A percentile compares a stretch with the other conserved stretches of the same genome.
Conservation (phyloP, 2,797 vertebrate genomes). For the Moxostoma hubbsi region DNA sequence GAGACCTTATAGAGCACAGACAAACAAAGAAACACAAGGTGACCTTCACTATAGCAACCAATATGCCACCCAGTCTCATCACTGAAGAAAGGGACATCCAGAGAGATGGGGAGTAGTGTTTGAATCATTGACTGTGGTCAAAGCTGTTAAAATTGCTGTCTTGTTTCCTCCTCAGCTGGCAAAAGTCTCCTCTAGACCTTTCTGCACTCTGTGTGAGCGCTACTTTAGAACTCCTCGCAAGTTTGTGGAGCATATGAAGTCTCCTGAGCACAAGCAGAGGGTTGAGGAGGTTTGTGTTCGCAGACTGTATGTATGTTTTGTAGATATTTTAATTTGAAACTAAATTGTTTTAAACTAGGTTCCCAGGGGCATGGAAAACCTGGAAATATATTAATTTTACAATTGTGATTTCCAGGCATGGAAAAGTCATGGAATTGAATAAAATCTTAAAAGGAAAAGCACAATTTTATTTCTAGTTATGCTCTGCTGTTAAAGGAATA, state of each 20-base stretch:
- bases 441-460: too few species aligned
- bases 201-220: conserved; percentile 88
- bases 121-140: neutral
- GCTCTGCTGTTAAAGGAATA: too few species aligned
- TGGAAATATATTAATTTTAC: too few species aligned
- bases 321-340: neutral
- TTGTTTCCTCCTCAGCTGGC: conserved; percentile 76
- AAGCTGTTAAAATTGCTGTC: neutral
- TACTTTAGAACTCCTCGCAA: conserved; percentile 94
- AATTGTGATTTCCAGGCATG: too few species aligned
- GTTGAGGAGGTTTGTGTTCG: conserved; percentile 79
- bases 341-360: too few species aligned
- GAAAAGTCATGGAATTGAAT: too few species aligned
- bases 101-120: neutral
- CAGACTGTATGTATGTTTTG: neutral
- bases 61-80: neutral
- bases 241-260: conserved; percentile 98
- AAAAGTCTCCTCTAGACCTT: conserved; percentile 88
- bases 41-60: neutral
- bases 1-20: conserved; percentile 89
- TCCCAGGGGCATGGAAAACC: too few species aligned
- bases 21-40: conserved; percentile 91
- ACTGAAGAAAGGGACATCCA: too few species aligned
- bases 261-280: conserved; percentile 89
- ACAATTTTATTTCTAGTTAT: too few species aligned